Evolutionary conservation across 1,140 invertebrate species (phyloP), one percentile per base, ranked within the genome.

Genomic region (Luehdorfia chinensis): DNA sequence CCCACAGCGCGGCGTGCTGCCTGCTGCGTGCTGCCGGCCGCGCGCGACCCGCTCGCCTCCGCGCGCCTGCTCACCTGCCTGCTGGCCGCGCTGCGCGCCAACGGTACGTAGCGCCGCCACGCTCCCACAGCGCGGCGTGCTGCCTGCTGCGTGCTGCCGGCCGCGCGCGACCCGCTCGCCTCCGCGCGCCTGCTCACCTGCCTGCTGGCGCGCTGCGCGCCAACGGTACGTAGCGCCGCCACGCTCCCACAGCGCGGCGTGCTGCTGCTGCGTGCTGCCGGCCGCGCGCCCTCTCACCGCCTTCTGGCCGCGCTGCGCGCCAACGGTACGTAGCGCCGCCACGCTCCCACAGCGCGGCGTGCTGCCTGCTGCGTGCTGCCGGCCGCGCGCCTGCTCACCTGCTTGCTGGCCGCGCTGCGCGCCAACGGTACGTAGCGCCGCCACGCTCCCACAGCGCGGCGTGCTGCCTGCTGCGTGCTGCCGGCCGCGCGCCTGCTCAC

Each of bases 31-130:
- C 83, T 96, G 68, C 58, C 68, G 0, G 37, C 47, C 8, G 77
- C 39, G 51, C 63, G 89, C n/a, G 96, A 97, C 79, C 91, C 92
- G 51, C 94, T 93, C 43, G 90, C 96, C 36, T 88, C 93, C 31
- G 96, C 97, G 77, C 87, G 95, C 62, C 87, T 98, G n/a, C 88
- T 97, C 23, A 94, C 96, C 0, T 96, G 95, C 68, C 86, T 95
- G 49, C 88, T 98, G 15, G 95, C 95, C n/a, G 94, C 95, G 21
- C 86, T 98, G 32, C 90, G 96, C 19, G 4, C 16, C n/a, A 39
- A 39, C 1, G 36, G 19, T 23, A 21, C n/a, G n/a, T n/a, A n/a
- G n/a, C n/a, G n/a, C n/a, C n/a, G 77, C 54, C 89, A 87, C 36
- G 89, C 90, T 25, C 93, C 97, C 87, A 94, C 95, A 0, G 95